Conservation (phyloP, 37 sponge, comb jelly and placozoan species). For the Hexactinellida sp. region DNA sequence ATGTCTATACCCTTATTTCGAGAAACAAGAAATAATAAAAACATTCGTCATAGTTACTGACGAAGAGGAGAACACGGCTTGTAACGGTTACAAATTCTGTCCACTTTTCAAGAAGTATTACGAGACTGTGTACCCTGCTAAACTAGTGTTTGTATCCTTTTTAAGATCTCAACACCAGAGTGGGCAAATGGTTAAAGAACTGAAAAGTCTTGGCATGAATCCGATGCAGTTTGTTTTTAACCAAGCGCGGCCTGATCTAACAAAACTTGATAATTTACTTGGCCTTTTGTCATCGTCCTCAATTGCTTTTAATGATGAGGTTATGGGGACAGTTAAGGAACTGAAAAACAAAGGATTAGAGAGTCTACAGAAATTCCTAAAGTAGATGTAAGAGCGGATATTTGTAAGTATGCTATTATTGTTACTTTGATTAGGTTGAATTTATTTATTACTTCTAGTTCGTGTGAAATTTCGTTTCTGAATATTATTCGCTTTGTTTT, state of each 20-base stretch:
- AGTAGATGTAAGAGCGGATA: not conserved
- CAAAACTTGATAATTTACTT: not conserved
- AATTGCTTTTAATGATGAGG: not conserved
- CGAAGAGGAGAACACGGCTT: not conserved
- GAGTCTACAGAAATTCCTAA: not conserved
- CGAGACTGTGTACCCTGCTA: not conserved
- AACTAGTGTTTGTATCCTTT: not conserved
- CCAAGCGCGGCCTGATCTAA: slow-evolving; percentile 5
- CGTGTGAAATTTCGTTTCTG: too few relatives aligned
- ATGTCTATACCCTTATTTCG: slow-evolving; percentile 14
- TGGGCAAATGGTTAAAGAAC: not conserved
- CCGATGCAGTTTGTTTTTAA: slow-evolving; percentile 15
- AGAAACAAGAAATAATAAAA: not conserved
- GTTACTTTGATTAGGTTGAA: not conserved
- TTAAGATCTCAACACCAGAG: not conserved
- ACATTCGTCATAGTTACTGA: slow-evolving; percentile 7
- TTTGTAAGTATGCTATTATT: too few relatives aligned
- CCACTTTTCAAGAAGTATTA: slow-evolving; percentile 11
- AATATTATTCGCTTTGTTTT: too few relatives aligned
- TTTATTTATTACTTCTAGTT: not conserved
- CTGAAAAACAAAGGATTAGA: slow-evolving; percentile 13
- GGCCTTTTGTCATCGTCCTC: not conserved
- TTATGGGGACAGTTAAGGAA: not conserved
- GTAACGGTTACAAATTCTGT: not conserved
- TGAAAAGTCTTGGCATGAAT: not conserved